Conservation (phyloP, 2,888 invertebrate genomes). For the Meteorus cinctellus region DNA sequence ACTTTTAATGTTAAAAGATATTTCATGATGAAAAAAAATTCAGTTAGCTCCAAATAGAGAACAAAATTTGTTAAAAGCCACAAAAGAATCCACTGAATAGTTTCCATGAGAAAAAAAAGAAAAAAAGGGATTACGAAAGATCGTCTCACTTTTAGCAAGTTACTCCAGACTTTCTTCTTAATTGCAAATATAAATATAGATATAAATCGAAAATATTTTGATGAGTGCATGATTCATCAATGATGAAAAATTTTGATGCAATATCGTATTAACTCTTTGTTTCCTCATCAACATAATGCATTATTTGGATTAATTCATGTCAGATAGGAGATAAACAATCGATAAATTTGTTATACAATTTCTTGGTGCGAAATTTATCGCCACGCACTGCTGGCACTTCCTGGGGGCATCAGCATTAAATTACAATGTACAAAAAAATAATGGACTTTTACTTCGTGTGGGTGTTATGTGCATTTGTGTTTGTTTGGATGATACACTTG, state of each 20-base stretch:
- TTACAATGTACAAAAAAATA: constrained; percentile 10
- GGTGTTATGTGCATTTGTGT: not conserved
- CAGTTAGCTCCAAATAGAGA: not conserved
- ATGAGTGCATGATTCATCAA: too few relatives aligned
- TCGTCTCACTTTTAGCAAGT: too few relatives aligned
- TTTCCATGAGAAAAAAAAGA: not conserved
- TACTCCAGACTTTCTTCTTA: too few relatives aligned
- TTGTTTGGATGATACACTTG: constrained; percentile 52
- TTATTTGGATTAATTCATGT: not conserved
- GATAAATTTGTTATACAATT: not conserved
- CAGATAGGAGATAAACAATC: not conserved
- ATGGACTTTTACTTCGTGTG: constrained; percentile 27
- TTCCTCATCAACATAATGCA: too few relatives aligned
- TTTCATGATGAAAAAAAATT: not conserved
- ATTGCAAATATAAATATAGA: too few relatives aligned
- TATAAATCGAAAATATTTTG: too few relatives aligned
- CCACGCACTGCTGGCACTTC: constrained; percentile 18
- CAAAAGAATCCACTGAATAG: not conserved
- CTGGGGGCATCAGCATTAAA: not conserved
- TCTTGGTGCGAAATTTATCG: not conserved
- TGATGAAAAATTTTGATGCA: too few relatives aligned
- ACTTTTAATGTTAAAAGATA: not conserved
- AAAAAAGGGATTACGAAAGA: not conserved
- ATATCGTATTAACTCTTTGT: not conserved
- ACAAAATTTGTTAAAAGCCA: not conserved